Percentiles rank a stretch among this genome's conserved stretches.
phyloP scores from a whole-genome alignment of 2,113 vertebrate species.

The Taxidea taxus region DNA sequence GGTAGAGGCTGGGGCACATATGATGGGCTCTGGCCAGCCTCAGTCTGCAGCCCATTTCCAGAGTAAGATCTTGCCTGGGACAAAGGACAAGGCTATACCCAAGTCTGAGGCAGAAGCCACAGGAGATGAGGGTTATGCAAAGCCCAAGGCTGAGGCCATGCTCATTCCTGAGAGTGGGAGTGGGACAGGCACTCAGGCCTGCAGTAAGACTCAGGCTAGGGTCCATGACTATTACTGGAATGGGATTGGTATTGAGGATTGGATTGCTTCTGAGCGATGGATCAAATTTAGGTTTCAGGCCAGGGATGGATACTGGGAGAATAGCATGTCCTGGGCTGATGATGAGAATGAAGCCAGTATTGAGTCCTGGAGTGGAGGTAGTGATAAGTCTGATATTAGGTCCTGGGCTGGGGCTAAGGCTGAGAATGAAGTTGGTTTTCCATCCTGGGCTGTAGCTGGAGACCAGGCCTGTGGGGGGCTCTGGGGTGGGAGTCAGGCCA shows the following conservation, averaged over 20 bases:
- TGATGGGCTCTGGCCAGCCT: slow-evolving; percentile 5
- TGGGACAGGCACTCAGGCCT: background rate
- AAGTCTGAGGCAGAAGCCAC: slow-evolving; percentile 23
- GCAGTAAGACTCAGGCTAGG: background rate
- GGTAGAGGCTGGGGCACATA: background rate
- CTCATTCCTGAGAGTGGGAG: slow-evolving; percentile 11
- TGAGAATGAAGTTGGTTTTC: slow-evolving; percentile 51
- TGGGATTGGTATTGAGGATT: slow-evolving; percentile 73
- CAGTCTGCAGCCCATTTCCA: slow-evolving; percentile 24
- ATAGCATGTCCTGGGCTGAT: slow-evolving; percentile 67
- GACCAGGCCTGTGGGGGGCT: slow-evolving; percentile 51
- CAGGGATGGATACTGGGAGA: slow-evolving; percentile 75
- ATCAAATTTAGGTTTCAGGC: slow-evolving; percentile 75
- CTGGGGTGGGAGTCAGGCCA: slow-evolving; percentile 45
- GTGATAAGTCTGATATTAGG: slow-evolving; percentile 27
- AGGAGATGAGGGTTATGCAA: background rate
- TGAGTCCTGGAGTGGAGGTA: slow-evolving; percentile 49
- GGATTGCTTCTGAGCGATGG: slow-evolving; percentile 75
- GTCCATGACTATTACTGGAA: slow-evolving; percentile 69
- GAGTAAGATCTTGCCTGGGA: background rate
- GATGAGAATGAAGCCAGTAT: slow-evolving; percentile 57
- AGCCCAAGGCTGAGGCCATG: background rate
- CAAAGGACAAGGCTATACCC: slow-evolving; percentile 9
- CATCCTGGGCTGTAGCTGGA: slow-evolving; percentile 45
- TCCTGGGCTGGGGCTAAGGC: slow-evolving; percentile 46